Percentiles rank a stretch among this genome's conserved stretches.
These are phyloP conservation scores for Melitaea cinxia DNA, from an alignment of 1,140 invertebrate species.

Conservation along the genomic window DNA sequence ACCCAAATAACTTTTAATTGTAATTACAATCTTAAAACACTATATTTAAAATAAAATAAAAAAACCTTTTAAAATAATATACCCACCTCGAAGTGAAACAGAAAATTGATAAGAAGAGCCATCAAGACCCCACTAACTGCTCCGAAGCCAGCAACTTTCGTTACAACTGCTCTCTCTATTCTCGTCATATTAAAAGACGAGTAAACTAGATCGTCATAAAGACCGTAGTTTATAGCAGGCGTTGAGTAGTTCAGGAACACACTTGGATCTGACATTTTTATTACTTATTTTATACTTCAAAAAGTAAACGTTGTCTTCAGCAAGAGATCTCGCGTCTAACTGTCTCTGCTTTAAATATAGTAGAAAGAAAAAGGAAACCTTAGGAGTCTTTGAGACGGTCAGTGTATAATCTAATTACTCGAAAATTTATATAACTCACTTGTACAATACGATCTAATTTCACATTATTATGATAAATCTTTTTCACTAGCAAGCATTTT, in stretches of 20 bases:
- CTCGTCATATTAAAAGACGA: constrained; percentile 14
- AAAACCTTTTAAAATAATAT: neutral
- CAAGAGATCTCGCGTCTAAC: constrained; percentile 22
- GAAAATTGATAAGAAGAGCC: constrained; percentile 18
- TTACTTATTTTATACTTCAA: constrained; percentile 6
- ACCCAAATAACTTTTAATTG: neutral
- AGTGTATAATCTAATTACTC: constrained; percentile 37
- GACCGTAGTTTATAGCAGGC: constrained; percentile 4
- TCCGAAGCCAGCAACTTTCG: constrained; percentile 24
- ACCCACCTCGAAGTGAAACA: constrained; percentile 27
- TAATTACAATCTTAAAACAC: neutral
- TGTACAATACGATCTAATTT: neutral
- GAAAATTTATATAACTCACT: constrained; percentile 20
- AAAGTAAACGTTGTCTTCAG: constrained; percentile 8
- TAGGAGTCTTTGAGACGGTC: constrained; percentile 35
- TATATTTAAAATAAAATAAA: neutral
- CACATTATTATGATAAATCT: neutral
- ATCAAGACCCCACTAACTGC: constrained; percentile 22
- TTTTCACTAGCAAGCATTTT: neutral
- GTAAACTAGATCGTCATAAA: constrained; percentile 15
- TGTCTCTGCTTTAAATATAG: constrained; percentile 11
- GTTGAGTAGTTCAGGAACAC: constrained; percentile 32
- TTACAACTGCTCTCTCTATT: constrained; percentile 24
- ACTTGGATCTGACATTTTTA: constrained; percentile 32
- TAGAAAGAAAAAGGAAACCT: constrained; percentile 39